Evolutionary conservation across 23 tunicate species (phyloP).

Genomic region (Styela plicata): DNA sequence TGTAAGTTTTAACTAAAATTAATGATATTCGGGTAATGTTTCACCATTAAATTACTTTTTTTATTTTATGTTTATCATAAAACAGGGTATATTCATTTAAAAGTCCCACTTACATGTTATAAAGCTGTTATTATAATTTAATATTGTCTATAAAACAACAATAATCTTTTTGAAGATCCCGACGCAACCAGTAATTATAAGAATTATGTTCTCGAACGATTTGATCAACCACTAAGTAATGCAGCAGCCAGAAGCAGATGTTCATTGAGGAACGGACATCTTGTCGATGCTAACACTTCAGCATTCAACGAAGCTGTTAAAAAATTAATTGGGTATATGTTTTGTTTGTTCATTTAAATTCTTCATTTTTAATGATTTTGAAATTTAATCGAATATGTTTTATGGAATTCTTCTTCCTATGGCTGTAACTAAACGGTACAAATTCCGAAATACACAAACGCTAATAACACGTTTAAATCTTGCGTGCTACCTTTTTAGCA

Average conservation of each 20-base stretch:
- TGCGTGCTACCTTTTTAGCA: no score
- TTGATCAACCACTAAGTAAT: not conserved
- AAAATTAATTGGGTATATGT: not conserved
- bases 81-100: not conserved
- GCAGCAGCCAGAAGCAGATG: not conserved
- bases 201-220: not conserved
- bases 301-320: not conserved
- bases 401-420: no score
- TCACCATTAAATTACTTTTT: no score
- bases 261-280: not conserved
- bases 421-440: no score
- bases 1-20: not conserved
- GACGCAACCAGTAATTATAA: not conserved
- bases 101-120: not conserved
- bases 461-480: no score
- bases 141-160: not conserved
- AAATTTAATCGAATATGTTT: not conserved
- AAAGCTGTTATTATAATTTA: not conserved
- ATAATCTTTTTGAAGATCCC: not conserved
- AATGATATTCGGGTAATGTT: no score
- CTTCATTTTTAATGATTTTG: not conserved
- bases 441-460: no score
- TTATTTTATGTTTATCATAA: not conserved
- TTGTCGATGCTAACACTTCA: not conserved
- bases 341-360: not conserved